A percentile compares a stretch with the other conserved stretches of the same genome.
phyloP scores from a whole-genome alignment of 2,888 invertebrate genomes.

The Megaustenia siamemsis region DNA sequence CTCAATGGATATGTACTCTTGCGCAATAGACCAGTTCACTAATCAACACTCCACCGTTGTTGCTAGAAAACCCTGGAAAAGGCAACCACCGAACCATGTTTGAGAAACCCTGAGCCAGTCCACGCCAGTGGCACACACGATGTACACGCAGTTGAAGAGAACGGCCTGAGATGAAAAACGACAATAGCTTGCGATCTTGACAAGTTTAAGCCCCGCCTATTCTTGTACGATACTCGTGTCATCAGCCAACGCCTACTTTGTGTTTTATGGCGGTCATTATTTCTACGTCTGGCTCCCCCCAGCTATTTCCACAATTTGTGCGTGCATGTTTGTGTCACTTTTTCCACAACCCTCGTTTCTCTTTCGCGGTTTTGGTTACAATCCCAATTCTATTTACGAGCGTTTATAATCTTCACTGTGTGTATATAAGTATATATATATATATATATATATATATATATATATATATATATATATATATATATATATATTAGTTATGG shows the following conservation, averaged over 20 bases:
- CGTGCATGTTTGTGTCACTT: background rate
- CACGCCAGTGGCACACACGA: background rate
- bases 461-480: background rate
- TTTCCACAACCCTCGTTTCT: background rate
- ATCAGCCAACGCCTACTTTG: slow-evolving; percentile 44
- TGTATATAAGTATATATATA: background rate
- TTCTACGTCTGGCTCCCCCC: background rate
- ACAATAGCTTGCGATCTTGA: slow-evolving; percentile 45
- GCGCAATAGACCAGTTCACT: too few species aligned
- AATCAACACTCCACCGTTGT: too few species aligned
- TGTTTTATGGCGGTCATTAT: slow-evolving; percentile 44
- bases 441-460: background rate
- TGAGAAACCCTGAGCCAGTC: too few species aligned
- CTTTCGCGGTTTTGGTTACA: background rate
- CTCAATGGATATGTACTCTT: too few species aligned
- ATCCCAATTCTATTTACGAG: background rate
- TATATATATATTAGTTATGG: background rate
- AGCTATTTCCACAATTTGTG: slow-evolving; percentile 29
- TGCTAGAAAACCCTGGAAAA: too few species aligned
- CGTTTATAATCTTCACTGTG: background rate
- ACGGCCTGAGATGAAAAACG: slow-evolving; percentile 43
- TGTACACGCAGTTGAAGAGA: background rate
- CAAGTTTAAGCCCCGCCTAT: slow-evolving; percentile 47
- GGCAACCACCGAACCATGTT: too few species aligned
- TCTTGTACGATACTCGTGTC: slow-evolving; percentile 38